Conservation (phyloP, 2,888 invertebrate genomes). For the Muscina levida region DNA sequence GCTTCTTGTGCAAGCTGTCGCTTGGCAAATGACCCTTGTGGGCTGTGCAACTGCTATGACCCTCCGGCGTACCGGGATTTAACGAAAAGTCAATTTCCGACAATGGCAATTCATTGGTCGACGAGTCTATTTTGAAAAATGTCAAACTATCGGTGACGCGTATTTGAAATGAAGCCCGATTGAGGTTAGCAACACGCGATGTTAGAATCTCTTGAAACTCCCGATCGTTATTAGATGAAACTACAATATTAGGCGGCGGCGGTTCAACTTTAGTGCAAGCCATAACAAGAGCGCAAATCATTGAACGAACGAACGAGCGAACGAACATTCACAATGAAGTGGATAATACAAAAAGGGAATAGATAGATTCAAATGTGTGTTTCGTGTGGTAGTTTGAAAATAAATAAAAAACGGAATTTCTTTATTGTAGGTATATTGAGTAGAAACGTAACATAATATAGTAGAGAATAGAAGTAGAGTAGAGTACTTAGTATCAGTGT, state of each 20-base stretch:
- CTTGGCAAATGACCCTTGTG: conserved; percentile 52
- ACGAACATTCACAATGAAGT: neutral
- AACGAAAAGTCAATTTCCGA: conserved; percentile 82
- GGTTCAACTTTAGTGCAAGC: conserved; percentile 45
- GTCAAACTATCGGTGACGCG: conserved; percentile 75
- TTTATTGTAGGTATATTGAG: too few relatives aligned
- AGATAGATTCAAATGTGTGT: conserved; percentile 18
- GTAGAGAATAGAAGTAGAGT: too few relatives aligned
- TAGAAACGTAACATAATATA: conserved; percentile 8
- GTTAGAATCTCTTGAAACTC: conserved; percentile 69
- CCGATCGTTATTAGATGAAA: conserved; percentile 35
- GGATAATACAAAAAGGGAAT: conserved; percentile 8
- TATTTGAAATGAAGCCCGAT: conserved; percentile 71
- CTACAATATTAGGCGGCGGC: neutral
- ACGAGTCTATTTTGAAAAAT: conserved; percentile 81
- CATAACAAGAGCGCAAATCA: conserved; percentile 46
- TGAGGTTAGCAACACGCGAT: conserved; percentile 63
- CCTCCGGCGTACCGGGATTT: conserved; percentile 77
- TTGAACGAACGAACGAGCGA: too few relatives aligned
- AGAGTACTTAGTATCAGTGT: too few relatives aligned
- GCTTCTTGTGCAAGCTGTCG: conserved; percentile 62
- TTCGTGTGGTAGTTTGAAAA: conserved; percentile 23
- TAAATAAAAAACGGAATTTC: conserved; percentile 7
- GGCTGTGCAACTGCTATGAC: conserved; percentile 33
- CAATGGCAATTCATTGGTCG: conserved; percentile 86